These are phyloP conservation scores for Sepiola atlantica DNA, from an alignment of 2,888 invertebrate species.

Conservation along the genomic window DNA sequence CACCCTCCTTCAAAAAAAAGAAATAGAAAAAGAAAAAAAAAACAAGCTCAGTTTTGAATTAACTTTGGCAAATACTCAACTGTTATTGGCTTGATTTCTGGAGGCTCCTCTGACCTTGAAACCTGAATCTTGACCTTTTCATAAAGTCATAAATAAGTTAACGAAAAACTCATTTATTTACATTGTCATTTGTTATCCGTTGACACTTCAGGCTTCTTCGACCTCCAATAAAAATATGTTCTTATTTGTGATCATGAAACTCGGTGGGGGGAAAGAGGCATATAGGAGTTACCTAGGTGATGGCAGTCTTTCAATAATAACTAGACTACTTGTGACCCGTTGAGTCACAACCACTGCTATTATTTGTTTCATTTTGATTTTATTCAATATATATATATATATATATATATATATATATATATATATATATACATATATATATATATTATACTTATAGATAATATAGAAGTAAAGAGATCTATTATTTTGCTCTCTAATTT, in stretches of 20 bases:
- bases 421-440: too few relatives aligned
- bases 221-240: neutral
- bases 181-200: neutral
- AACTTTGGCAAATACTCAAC: neutral
- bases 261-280: neutral
- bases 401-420: too few relatives aligned
- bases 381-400: too few relatives aligned
- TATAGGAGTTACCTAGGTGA: neutral
- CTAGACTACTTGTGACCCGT: too few relatives aligned
- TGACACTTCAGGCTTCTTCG: neutral
- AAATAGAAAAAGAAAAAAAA: too few relatives aligned
- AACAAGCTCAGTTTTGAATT: too few relatives aligned
- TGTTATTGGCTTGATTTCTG: neutral
- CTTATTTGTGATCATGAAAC: neutral
- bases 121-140: neutral
- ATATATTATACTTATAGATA: too few relatives aligned
- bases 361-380: too few relatives aligned
- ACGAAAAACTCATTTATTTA: neutral
- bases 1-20: neutral
- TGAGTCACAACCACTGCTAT: too few relatives aligned
- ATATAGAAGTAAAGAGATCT: too few relatives aligned
- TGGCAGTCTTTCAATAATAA: neutral
- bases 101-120: neutral
- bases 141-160: neutral
- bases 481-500: too few relatives aligned